Conservation (phyloP, 2,888 invertebrate species). For the Erebia aethiops region DNA sequence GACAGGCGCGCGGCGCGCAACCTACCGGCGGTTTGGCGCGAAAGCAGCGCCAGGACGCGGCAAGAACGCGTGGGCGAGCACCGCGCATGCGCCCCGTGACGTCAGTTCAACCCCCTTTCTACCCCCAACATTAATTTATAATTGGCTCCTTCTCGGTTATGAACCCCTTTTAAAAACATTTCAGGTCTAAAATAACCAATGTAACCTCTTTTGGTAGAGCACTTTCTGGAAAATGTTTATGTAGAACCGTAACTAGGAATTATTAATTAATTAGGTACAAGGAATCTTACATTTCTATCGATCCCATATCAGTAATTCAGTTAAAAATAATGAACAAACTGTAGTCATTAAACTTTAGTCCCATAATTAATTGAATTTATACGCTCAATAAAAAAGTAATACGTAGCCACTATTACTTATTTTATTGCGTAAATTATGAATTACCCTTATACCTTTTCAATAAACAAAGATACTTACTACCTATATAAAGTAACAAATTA, state of each 20-base stretch:
- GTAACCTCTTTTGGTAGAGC: background rate
- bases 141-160: constrained; percentile 37
- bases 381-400: too few species aligned
- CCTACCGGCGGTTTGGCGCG: constrained; percentile 73
- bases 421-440: too few species aligned
- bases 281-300: background rate
- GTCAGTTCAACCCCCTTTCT: constrained; percentile 63
- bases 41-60: constrained; percentile 57
- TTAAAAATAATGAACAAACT: too few species aligned
- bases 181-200: background rate
- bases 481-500: background rate
- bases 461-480: too few species aligned
- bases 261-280: background rate
- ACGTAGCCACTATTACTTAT: too few species aligned
- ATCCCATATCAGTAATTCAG: background rate
- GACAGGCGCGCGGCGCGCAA: constrained; percentile 59
- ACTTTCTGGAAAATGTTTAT: background rate
- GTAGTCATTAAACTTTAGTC: too few species aligned
- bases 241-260: background rate
- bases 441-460: too few species aligned
- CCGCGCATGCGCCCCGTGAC: constrained; percentile 74
- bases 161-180: constrained; percentile 15
- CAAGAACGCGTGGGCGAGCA: constrained; percentile 57
- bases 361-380: too few species aligned
- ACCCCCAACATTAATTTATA: constrained; percentile 47